Base-by-base conservation (phyloP, 2,888 invertebrate species). In the Entomobrya proxima region DNA sequence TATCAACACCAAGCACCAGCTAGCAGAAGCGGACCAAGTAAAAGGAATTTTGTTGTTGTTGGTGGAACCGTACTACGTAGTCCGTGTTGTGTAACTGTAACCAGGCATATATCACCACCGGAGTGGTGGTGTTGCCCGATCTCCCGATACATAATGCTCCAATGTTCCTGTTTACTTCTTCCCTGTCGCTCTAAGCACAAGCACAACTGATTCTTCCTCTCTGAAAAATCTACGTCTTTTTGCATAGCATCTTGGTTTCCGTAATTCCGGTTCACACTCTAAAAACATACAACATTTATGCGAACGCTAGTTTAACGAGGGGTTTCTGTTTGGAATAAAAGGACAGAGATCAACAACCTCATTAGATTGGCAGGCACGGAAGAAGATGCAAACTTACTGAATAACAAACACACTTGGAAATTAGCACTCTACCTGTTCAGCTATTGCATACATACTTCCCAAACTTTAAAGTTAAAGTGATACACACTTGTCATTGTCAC, bases 261-360 rank as follows among this genome's bases (percentile, higher is more conserved):
- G 32, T 13, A 61, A n/a, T 47, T 47, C 47, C 47, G n/a, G 11
- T 47, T 47, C n/a, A 55, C 55, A 21, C 21, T 55, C 11, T 55
- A 55, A 55, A 52, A 55, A 47, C 50, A 50, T 50, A 18, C 21
- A 50, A 18, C 50, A 58, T 30, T 9, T 55, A 2, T 67, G 40
- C 35, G 11, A 35, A 61, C 27, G 9, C 61, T 5, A 64, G 27
- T 72, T 72, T 72, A 27, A 27, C 40, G 21, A 11, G 15, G 50
- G 47, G 35, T 69, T 37, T 47, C 50, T 74, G 50, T 74, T 74
- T 72, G 72, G 72, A 30, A 64, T 32, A 18, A 9, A 15, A n/a
- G 2, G n/a, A n/a, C 18, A 32, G 50, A 30, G 72, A 74, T 27
- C 72, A 74, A 74, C 72, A 35, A 74, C 72, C 72, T 74, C 50